These are phyloP conservation scores for Limosa lapponica DNA, from an alignment of 2,797 vertebrate species.

Conservation along the genomic window DNA sequence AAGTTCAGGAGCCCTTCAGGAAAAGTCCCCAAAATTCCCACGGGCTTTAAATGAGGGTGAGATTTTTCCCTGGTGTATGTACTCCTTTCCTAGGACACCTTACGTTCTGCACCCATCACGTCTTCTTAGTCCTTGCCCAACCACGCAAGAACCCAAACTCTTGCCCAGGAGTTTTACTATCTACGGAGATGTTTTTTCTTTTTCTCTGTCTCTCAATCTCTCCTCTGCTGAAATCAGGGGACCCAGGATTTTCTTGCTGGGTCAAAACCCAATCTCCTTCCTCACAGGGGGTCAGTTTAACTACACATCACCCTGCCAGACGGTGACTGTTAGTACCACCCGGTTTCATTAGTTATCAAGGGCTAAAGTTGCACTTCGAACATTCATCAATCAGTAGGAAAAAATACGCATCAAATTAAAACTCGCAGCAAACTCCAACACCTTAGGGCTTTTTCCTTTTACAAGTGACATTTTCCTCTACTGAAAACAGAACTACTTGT, in stretches of 20 bases:
- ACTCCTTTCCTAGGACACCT: not conserved
- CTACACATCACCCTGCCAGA: constrained; percentile 31
- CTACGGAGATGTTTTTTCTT: not conserved
- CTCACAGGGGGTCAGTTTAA: constrained; percentile 48
- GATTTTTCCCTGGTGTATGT: not conserved
- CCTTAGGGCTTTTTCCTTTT: constrained; percentile 77
- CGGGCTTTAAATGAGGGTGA: not conserved
- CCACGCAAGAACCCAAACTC: not conserved
- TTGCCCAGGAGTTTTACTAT: not conserved
- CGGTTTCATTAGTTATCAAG: constrained; percentile 70
- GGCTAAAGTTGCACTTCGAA: constrained; percentile 73
- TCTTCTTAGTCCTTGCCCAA: not conserved
- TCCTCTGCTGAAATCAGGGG: not conserved
- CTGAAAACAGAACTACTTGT: constrained; percentile 76
- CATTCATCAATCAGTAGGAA: constrained; percentile 76
- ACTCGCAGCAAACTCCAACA: constrained; percentile 69
- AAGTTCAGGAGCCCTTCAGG: constrained; percentile 38
- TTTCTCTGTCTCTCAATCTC: not conserved
- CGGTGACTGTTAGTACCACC: constrained; percentile 37
- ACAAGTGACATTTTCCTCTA: constrained; percentile 77
- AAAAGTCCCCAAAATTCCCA: constrained; percentile 59
- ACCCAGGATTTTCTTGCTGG: constrained; percentile 47
- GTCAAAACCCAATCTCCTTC: constrained; percentile 58
- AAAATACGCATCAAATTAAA: constrained; percentile 78
- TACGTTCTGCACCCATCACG: rapidly evolving